Evolutionary conservation across 2,797 vertebrate genomes (phyloP).

Genomic region (Pagetopsis macropterus): DNA sequence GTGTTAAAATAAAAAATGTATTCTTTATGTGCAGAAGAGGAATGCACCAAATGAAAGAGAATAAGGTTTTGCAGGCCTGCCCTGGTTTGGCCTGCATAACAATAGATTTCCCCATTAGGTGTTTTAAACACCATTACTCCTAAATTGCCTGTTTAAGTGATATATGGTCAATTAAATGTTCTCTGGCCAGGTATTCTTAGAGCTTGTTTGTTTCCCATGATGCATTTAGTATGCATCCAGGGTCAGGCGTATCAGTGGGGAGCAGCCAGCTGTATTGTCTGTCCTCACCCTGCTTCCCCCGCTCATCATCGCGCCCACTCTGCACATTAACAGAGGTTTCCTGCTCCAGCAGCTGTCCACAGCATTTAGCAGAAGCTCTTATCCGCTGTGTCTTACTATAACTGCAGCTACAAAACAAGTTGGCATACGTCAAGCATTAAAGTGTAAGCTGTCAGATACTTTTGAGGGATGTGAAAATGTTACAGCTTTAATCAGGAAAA

Average conservation of each 20-base stretch:
- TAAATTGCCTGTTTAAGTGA: slow-evolving; percentile 31
- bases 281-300: slow-evolving; percentile 27
- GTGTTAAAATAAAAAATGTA: not conserved
- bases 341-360: slow-evolving; percentile 53
- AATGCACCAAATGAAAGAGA: slow-evolving; percentile 17
- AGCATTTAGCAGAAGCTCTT: slow-evolving; percentile 25
- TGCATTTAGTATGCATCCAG: slow-evolving; percentile 24
- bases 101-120: slow-evolving; percentile 32
- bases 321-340: slow-evolving; percentile 52
- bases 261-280: slow-evolving; percentile 44
- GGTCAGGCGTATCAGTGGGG: slow-evolving; percentile 52
- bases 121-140: slow-evolving; percentile 19
- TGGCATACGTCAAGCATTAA: slow-evolving; percentile 22
- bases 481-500: slow-evolving; percentile 14
- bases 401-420: slow-evolving; percentile 36
- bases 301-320: slow-evolving; percentile 29
- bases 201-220: slow-evolving; percentile 45
- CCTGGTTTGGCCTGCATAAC: slow-evolving; percentile 10
- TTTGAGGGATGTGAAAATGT: slow-evolving; percentile 9
- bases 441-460: slow-evolving; percentile 18
- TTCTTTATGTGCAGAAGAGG: slow-evolving; percentile 6
- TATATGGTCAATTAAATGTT: slow-evolving; percentile 13
- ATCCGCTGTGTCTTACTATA: slow-evolving; percentile 21
- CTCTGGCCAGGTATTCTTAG: slow-evolving; percentile 23
- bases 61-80: slow-evolving; percentile 12